Percentiles rank a stretch among this genome's conserved stretches.
Conservation (phyloP, 2,113 vertebrate species). For the Clarias macrocephalus region DNA sequence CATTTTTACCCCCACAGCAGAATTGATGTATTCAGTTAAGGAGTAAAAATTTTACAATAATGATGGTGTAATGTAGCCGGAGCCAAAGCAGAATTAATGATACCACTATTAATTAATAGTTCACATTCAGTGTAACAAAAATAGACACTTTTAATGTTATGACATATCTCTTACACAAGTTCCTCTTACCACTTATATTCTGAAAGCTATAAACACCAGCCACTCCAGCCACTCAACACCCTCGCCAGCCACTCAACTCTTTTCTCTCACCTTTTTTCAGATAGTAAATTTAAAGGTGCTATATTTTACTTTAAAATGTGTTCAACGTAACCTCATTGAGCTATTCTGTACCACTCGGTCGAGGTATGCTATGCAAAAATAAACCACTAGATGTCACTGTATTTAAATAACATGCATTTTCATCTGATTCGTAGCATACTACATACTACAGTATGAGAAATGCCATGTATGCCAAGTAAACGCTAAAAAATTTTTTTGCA, state of each 20-base stretch:
- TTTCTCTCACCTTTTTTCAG: background rate
- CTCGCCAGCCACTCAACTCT: background rate
- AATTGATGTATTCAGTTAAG: background rate
- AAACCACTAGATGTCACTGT: too few relatives aligned
- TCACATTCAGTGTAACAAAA: background rate
- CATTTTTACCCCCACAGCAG: background rate
- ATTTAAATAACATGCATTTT: too few relatives aligned
- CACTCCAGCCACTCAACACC: too few relatives aligned
- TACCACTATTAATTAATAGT: background rate
- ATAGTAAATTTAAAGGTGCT: too few relatives aligned
- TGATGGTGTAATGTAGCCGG: background rate
- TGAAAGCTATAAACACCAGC: background rate
- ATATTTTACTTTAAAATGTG: too few relatives aligned
- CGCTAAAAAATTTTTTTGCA: too few relatives aligned
- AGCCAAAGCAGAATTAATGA: background rate
- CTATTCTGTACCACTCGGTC: too few relatives aligned
- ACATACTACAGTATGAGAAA: too few relatives aligned
- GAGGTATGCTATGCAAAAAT: too few relatives aligned
- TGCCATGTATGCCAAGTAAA: too few relatives aligned
- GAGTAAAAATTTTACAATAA: background rate
- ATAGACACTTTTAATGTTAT: background rate
- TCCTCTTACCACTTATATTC: background rate
- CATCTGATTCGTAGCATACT: too few relatives aligned
- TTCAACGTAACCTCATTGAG: too few relatives aligned
- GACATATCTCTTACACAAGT: background rate